Evolutionary conservation across 2,113 vertebrate genomes (phyloP), one percentile per base, ranked within the genome.

Genomic region (Mugil cephalus): DNA sequence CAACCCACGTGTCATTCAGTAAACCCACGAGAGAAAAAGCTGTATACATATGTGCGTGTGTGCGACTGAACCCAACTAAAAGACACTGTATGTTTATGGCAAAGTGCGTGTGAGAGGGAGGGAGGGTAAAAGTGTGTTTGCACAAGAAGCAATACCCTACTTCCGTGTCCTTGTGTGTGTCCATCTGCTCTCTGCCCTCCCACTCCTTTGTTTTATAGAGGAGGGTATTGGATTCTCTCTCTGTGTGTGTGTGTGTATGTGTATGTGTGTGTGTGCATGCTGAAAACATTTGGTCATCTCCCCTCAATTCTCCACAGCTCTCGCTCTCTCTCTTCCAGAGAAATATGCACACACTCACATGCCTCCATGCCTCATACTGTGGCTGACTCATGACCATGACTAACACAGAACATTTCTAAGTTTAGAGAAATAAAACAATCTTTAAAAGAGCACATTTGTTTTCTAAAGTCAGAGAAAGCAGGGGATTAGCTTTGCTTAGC

Each of bases 141-240:
- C 2, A 46, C 18, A 62, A 65, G 35, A 61, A 24, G 38, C 12
- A 56, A 64, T 68, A 52, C 63, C 15, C 70, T 71, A 48, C 34
- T 69, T 67, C 62, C 50, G 11, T 35, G 13, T 62, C 21, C 43
- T 42, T 40, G 43, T 69, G 48, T 79, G 76, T 48, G 39, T 78
- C 62, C 80, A 75, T 84, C 54, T 85, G 83, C 72, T 80, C 58
- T 39, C 48, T 62, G 24, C 64, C 40, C 79, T 76, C 79, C 75
- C 55, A 83, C 66, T 42, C 63, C 58, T 81, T 80, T 79, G 55
- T 69, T 55, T 70, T 59, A 82, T 52, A 39, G 47, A 61, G 45
- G 59, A 80, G 56, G 0, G 66, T 39, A 55, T 54, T 69, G 45
- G 30, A 63, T 78, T 55, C 4, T 82, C 40, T 52, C 34, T 56